phyloP scores from a whole-genome alignment of 2,113 vertebrate species.

The Periophthalmodon schlosseri region DNA sequence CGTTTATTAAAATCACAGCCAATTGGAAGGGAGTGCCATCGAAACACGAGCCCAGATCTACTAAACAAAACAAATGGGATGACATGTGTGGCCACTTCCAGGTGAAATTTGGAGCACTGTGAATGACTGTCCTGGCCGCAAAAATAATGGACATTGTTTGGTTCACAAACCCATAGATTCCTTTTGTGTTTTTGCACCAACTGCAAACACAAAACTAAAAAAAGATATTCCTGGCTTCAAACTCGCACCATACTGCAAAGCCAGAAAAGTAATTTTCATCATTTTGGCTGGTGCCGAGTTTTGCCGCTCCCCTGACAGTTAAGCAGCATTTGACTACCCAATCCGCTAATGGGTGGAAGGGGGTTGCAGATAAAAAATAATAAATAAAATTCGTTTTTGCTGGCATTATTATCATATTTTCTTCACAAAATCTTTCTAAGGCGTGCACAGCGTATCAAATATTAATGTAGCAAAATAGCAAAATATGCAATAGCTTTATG shows the following conservation, averaged over 20 bases:
- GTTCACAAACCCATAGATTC: conserved; percentile 20
- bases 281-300: conserved; percentile 42
- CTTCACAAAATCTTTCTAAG: conserved; percentile 18
- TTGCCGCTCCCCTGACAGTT: conserved; percentile 46
- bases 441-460: conserved; percentile 30
- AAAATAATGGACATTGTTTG: conserved; percentile 18
- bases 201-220: conserved; percentile 32
- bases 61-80: conserved; percentile 9
- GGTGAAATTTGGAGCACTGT: background rate
- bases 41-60: conserved; percentile 11
- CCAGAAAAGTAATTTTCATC: conserved; percentile 59
- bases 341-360: conserved; percentile 41
- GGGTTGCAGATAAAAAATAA: conserved; percentile 32
- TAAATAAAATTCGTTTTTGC: conserved; percentile 34
- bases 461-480: conserved; percentile 36
- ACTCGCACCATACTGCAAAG: conserved; percentile 21
- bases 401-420: conserved; percentile 18
- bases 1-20: conserved; percentile 34
- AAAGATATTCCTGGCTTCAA: conserved; percentile 23
- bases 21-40: conserved; percentile 2
- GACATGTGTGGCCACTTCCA: conserved; percentile 8
- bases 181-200: conserved; percentile 27
- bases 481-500: background rate
- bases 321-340: conserved; percentile 43
- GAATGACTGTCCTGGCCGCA: background rate